A percentile compares a stretch with the other conserved stretches of the same genome.
These are phyloP conservation scores for Labeo catla DNA, from an alignment of 2,113 vertebrate genomes.

Conservation along the genomic window DNA sequence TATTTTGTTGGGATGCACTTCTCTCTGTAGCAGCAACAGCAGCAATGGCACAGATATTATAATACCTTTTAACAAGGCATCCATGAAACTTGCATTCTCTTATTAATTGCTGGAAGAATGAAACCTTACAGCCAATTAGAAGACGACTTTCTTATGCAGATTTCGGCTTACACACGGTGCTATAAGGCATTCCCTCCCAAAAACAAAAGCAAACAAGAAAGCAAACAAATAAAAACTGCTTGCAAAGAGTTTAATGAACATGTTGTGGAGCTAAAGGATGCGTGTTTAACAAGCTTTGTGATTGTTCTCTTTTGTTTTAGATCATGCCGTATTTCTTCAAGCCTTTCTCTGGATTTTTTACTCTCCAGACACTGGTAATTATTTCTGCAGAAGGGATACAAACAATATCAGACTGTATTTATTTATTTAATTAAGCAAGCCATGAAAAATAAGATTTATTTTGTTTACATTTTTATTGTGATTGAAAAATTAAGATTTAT, in stretches of 20 bases:
- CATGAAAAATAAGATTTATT: not conserved
- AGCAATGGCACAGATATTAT: conserved; percentile 55
- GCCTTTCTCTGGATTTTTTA: not conserved
- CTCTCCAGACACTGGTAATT: not conserved
- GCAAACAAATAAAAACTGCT: conserved; percentile 47
- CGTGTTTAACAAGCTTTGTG: conserved; percentile 50
- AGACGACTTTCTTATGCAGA: conserved; percentile 59
- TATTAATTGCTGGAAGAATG: conserved; percentile 62
- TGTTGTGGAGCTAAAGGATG: conserved; percentile 51
- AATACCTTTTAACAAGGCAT: conserved; percentile 61
- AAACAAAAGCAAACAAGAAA: conserved; percentile 45
- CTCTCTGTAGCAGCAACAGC: conserved; percentile 47
- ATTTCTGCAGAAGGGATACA: not conserved
- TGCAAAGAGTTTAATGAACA: conserved; percentile 54
- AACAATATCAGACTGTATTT: too few species aligned
- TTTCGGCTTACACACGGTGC: conserved; percentile 43
- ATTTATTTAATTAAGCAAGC: not conserved
- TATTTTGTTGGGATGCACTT: conserved; percentile 55
- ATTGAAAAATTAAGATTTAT: not conserved
- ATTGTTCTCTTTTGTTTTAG: conserved; percentile 34
- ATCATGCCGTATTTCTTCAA: not conserved
- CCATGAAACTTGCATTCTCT: conserved; percentile 47
- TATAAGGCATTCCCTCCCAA: conserved; percentile 36
- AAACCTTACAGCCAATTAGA: conserved; percentile 63
- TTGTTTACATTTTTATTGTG: too few species aligned